Evolutionary conservation across 2,888 invertebrate genomes (phyloP).

Genomic region (Tridacna crocea): DNA sequence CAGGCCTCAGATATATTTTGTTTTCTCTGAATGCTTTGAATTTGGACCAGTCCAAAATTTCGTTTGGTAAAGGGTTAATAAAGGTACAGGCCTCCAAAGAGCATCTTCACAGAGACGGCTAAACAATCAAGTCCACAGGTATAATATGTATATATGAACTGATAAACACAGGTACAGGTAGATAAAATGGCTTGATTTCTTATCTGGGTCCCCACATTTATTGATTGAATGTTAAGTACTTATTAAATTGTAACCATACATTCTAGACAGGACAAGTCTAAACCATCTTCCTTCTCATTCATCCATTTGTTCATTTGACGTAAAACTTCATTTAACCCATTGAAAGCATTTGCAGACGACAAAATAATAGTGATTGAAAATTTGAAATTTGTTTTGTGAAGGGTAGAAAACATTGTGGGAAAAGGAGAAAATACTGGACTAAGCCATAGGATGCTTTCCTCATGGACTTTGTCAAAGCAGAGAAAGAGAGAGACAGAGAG

Average conservation of each 20-base stretch:
- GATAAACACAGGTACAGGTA: conserved; percentile 5
- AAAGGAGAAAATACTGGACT: no score
- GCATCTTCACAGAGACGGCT: neutral
- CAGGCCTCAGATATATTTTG: no score
- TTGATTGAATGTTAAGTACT: conserved; percentile 25
- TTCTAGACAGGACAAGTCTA: neutral
- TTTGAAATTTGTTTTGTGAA: no score
- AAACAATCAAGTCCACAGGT: neutral
- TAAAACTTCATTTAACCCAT: no score
- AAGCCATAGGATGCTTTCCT: no score
- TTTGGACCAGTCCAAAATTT: neutral
- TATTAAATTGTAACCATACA: conserved; percentile 12
- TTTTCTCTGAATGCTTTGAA: no score
- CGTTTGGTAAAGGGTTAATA: neutral
- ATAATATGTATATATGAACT: neutral
- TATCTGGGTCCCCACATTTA: conserved; percentile 7
- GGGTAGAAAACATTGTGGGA: no score
- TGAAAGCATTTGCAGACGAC: no score
- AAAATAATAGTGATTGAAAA: no score
- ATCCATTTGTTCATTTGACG: no score
- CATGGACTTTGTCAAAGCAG: no score
- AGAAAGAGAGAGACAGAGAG: no score
- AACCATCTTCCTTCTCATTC: neutral
- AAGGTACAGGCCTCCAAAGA: neutral
- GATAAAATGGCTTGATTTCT: conserved; percentile 23